These are phyloP conservation scores for Micromesistius poutassou DNA, from an alignment of 2,797 vertebrate genomes.

Conservation along the genomic window DNA sequence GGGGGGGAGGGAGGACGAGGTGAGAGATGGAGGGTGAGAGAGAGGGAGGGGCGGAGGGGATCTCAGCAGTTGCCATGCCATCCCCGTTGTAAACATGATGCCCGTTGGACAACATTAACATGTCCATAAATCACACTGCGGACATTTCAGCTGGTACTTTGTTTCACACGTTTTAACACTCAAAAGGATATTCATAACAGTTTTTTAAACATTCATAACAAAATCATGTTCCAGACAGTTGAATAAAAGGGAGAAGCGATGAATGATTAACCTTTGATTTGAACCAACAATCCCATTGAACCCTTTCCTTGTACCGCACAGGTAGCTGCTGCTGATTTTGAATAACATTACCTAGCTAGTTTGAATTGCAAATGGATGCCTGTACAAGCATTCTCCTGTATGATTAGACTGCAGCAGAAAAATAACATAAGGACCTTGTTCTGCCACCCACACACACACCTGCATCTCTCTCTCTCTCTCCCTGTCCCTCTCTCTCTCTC, in stretches of 20 bases:
- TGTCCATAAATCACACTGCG: constrained; percentile 40
- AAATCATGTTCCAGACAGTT: constrained; percentile 14
- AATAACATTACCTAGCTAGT: constrained; percentile 34
- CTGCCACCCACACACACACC: constrained; percentile 45
- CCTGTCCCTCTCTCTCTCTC: constrained; percentile 8
- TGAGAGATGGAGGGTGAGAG: constrained; percentile 58
- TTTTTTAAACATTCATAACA: constrained; percentile 10
- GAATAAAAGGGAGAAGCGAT: constrained; percentile 10
- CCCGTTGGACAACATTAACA: constrained; percentile 44
- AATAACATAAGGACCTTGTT: constrained; percentile 51
- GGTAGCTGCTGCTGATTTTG: constrained; percentile 23
- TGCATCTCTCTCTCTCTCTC: constrained; percentile 12
- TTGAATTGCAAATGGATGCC: constrained; percentile 49
- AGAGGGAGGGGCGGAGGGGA: constrained; percentile 14
- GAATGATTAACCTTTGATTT: constrained; percentile 30
- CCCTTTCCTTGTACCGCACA: constrained; percentile 22
- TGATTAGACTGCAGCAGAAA: constrained; percentile 55
- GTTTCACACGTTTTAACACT: not conserved
- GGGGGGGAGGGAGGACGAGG: constrained; percentile 70
- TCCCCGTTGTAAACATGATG: constrained; percentile 56
- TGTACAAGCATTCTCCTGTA: constrained; percentile 35
- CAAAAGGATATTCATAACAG: not conserved
- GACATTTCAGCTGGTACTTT: not conserved
- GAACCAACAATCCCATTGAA: constrained; percentile 33
- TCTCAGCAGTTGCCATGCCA: constrained; percentile 57